A percentile compares a stretch with the other conserved stretches of the same genome.
phyloP scores from a whole-genome alignment of 2,113 vertebrate species.

The Ploceus nigricollis region DNA sequence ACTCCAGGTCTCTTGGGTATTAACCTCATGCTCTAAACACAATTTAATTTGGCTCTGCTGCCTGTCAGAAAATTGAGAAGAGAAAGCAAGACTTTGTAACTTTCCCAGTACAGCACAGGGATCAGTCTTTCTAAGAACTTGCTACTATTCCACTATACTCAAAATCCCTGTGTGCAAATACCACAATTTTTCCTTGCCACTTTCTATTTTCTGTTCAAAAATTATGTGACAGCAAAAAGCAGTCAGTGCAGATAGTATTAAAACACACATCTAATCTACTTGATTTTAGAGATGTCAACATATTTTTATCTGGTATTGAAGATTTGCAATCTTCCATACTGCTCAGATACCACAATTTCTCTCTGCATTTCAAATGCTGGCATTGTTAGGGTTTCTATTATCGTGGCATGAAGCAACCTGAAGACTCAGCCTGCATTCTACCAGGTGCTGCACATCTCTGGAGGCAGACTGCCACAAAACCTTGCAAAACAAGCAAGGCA shows the following conservation, averaged over 20 bases:
- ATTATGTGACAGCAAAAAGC: conserved; percentile 37
- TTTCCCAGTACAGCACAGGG: neutral
- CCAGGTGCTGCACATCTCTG: rapidly evolving
- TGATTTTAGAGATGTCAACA: conserved; percentile 53
- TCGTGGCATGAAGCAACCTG: neutral
- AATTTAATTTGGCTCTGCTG: conserved; percentile 34
- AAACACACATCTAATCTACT: conserved; percentile 40
- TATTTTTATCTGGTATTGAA: conserved; percentile 38
- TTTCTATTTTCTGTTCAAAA: conserved; percentile 51
- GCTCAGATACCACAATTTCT: neutral
- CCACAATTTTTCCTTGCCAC: conserved; percentile 3
- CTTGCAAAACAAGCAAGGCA: neutral
- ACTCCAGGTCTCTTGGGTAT: conserved; percentile 16
- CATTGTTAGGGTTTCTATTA: neutral
- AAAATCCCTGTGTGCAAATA: conserved; percentile 22
- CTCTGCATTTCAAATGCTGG: neutral
- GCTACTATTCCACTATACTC: neutral
- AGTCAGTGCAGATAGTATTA: conserved; percentile 34
- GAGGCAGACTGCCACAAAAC: neutral
- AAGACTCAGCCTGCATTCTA: rapidly evolving
- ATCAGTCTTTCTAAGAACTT: neutral
- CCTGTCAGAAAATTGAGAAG: neutral
- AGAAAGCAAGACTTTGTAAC: neutral
- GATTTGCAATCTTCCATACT: conserved; percentile 13
- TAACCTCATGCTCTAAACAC: conserved; percentile 36